A percentile compares a stretch with the other conserved stretches of the same genome.
Evolutionary conservation across 2,888 invertebrate genomes (phyloP).

Genomic region (Melipona bicolor): DNA sequence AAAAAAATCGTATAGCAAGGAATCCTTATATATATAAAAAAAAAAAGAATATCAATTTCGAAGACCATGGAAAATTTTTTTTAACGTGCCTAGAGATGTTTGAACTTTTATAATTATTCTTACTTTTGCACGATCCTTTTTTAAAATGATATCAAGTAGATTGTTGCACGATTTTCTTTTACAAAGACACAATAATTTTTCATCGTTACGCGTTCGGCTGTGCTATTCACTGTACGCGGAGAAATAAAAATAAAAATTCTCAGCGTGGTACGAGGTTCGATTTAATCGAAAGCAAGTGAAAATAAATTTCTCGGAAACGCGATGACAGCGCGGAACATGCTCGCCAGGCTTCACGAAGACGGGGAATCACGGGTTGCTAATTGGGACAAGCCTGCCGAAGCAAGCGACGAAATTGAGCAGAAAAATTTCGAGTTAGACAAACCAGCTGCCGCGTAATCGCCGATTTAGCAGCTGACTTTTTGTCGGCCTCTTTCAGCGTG

Average conservation of each 20-base stretch:
- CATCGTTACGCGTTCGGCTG: no score
- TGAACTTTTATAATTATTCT: no score
- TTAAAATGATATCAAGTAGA: no score
- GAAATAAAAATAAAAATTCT: neutral
- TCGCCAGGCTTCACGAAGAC: slow-evolving; percentile 20
- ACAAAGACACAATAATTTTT: no score
- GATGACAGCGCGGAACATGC: slow-evolving; percentile 21
- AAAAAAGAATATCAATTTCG: no score
- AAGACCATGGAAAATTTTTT: no score
- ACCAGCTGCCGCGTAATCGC: slow-evolving; percentile 72
- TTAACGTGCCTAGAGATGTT: no score
- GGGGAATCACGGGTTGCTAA: slow-evolving; percentile 53
- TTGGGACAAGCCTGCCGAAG: slow-evolving; percentile 54
- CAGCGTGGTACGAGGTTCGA: neutral
- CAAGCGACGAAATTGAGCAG: slow-evolving; percentile 74
- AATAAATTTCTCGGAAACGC: neutral
- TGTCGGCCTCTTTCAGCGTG: slow-evolving; percentile 65
- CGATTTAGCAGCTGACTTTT: slow-evolving; percentile 71
- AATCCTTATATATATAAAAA: no score
- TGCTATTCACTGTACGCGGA: no score
- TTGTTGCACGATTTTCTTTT: no score
- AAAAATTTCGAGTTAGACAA: slow-evolving; percentile 75
- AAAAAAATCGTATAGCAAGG: no score
- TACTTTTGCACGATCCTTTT: no score
- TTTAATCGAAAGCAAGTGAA: neutral